These are phyloP conservation scores for Ochropleura leucogaster DNA, from an alignment of 2,888 invertebrate genomes.

Conservation along the genomic window DNA sequence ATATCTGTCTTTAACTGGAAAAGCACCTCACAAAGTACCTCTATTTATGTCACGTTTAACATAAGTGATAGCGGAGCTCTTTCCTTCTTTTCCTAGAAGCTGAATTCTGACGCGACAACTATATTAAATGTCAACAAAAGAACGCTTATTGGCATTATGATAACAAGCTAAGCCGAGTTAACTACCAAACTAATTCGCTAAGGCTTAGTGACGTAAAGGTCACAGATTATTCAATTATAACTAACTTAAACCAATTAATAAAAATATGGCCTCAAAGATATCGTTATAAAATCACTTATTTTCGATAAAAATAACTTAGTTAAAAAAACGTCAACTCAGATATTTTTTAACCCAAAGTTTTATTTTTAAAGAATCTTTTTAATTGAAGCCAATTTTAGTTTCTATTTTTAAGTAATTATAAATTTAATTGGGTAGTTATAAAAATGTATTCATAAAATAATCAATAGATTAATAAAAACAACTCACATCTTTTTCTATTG, in stretches of 20 bases:
- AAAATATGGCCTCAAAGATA: not conserved
- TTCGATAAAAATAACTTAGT: not conserved
- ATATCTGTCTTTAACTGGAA: not conserved
- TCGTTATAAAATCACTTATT: slow-evolving; percentile 8
- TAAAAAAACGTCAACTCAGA: not conserved
- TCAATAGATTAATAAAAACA: not conserved
- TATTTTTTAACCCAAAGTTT: not conserved
- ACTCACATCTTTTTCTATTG: not conserved
- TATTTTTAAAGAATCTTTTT: not conserved
- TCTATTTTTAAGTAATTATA: not conserved
- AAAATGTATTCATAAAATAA: not conserved
- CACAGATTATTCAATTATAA: slow-evolving; percentile 16
- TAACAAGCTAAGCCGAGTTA: not conserved
- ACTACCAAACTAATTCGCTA: not conserved
- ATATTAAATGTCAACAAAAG: not conserved
- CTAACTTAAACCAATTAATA: slow-evolving; percentile 29
- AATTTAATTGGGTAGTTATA: not conserved
- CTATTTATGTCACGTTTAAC: not conserved
- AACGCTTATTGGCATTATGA: not conserved
- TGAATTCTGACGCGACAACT: not conserved
- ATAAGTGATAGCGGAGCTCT: no score
- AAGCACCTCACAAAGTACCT: not conserved
- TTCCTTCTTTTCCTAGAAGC: not conserved
- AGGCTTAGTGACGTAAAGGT: not conserved
- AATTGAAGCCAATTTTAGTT: not conserved